Conservation (phyloP, 2,797 vertebrate species). For the Argyrosomus regius region DNA sequence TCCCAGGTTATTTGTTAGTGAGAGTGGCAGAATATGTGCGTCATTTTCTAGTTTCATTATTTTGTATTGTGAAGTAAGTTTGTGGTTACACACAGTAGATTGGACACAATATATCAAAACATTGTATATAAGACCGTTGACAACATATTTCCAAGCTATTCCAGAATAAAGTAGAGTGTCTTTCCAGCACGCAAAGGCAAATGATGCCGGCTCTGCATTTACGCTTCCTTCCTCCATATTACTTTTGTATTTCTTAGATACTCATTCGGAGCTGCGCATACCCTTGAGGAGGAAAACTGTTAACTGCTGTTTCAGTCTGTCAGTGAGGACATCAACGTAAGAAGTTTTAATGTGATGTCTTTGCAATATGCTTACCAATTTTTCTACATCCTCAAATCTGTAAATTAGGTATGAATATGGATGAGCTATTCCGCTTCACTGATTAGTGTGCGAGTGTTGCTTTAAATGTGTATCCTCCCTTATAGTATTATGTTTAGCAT, state of each 20-base stretch:
- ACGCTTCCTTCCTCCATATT: slow-evolving; percentile 1
- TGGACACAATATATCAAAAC: slow-evolving; percentile 26
- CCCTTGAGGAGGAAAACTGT: slow-evolving; percentile 26
- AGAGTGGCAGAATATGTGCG: slow-evolving; percentile 2
- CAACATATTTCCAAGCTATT: slow-evolving; percentile 14
- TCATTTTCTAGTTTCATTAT: slow-evolving; percentile 33
- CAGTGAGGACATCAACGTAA: slow-evolving; percentile 17
- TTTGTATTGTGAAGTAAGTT: slow-evolving; percentile 20
- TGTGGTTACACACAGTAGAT: neutral
- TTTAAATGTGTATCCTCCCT: slow-evolving; percentile 15
- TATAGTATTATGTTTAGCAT: neutral
- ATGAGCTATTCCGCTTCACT: slow-evolving; percentile 13
- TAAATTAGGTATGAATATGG: slow-evolving; percentile 42
- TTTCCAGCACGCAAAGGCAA: slow-evolving; percentile 16
- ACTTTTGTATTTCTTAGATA: slow-evolving; percentile 32
- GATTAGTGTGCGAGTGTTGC: slow-evolving; percentile 14
- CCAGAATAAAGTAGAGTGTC: neutral
- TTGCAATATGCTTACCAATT: slow-evolving; percentile 12
- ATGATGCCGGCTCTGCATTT: slow-evolving; percentile 5
- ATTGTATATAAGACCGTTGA: neutral
- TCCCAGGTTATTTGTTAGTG: slow-evolving; percentile 25
- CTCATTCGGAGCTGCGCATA: neutral
- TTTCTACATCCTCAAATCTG: slow-evolving; percentile 18
- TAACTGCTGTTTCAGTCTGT: slow-evolving; percentile 26
- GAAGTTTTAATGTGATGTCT: slow-evolving; percentile 4